Evolutionary conservation across 2,888 invertebrate species (phyloP), one percentile per base, ranked within the genome.

Genomic region (Carcina quercana): DNA sequence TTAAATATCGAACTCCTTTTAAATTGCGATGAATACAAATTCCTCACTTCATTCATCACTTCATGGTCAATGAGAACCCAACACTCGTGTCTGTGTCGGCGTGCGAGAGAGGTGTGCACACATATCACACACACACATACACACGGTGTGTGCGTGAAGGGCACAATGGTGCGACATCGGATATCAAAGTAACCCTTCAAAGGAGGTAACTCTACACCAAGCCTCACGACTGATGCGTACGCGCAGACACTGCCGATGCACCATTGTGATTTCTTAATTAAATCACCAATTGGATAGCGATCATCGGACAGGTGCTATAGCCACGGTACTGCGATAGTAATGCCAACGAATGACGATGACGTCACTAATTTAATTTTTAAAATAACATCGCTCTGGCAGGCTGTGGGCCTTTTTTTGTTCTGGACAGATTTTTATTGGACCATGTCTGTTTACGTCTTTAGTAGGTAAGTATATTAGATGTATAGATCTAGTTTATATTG

Each of bases 221-320:
- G 30, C 34, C 37, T 34, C 26, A 34, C 26, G 7, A 10, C 28
- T 38, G 44, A 47, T 44, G 47, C 45, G 30, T 39, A 39, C 49
- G n/a, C n/a, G n/a, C 48, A 49, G 45, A 38, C 40, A 32, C 27
- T 33, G 36, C 30, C 29, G 40, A 32, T 32, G 32, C 32, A 22
- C 15, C n/a, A 12, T 11, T 22, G 26, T 24, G 35, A 30, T 44
- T 40, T 32, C 40, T 45, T 43, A 42, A 48, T 42, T 30, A 34
- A 43, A 38, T 39, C 28, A 29, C 29, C 42, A 25, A 25, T 40
- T 33, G 29, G 28, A 32, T 32, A 42, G 46, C 44, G 45, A 51
- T 49, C 49, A 49, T 57, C 52, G 47, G 46, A 59, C 53, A 53
- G 50, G 37, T 35, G 37, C n/a, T n/a, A n/a, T n/a, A n/a, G n/a